A percentile compares a stretch with the other conserved stretches of the same genome.
phyloP scores from a whole-genome alignment of 2,113 vertebrate species.

The Rhinopomastus cyanomelas region DNA sequence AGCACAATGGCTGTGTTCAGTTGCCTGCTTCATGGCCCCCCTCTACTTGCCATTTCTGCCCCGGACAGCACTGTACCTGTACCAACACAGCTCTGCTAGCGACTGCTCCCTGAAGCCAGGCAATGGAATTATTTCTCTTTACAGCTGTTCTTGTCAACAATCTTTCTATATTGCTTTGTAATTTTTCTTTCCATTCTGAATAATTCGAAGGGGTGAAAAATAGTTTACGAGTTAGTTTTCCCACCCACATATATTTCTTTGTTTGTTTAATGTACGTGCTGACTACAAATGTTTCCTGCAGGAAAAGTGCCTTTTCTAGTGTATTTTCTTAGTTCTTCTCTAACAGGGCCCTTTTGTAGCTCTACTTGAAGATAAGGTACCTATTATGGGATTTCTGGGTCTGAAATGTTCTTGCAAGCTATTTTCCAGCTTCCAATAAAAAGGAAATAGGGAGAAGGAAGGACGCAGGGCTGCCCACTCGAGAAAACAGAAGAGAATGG shows the following conservation, averaged over 20 bases:
- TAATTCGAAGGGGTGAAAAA: neutral
- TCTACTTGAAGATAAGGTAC: neutral
- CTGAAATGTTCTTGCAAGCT: neutral
- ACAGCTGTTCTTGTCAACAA: neutral
- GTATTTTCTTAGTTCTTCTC: neutral
- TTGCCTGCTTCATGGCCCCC: neutral
- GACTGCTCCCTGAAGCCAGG: neutral
- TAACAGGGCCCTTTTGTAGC: neutral
- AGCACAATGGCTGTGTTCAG: rapidly evolving
- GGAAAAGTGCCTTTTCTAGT: neutral
- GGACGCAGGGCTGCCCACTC: neutral
- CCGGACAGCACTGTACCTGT: neutral
- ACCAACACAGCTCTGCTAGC: neutral
- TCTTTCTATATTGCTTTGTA: neutral
- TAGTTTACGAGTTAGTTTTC: neutral
- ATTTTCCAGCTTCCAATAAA: neutral
- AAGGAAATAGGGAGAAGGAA: neutral
- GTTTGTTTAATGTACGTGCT: neutral
- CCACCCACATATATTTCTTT: neutral
- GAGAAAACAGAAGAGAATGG: neutral
- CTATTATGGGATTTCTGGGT: neutral
- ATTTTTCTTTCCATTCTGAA: neutral
- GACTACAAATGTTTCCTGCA: neutral
- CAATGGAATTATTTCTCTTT: neutral
- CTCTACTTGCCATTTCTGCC: neutral